Percentiles rank a stretch among this genome's conserved stretches.
Evolutionary conservation across 2,113 vertebrate genomes (phyloP).

Genomic region (Oxyruncus cristatus): DNA sequence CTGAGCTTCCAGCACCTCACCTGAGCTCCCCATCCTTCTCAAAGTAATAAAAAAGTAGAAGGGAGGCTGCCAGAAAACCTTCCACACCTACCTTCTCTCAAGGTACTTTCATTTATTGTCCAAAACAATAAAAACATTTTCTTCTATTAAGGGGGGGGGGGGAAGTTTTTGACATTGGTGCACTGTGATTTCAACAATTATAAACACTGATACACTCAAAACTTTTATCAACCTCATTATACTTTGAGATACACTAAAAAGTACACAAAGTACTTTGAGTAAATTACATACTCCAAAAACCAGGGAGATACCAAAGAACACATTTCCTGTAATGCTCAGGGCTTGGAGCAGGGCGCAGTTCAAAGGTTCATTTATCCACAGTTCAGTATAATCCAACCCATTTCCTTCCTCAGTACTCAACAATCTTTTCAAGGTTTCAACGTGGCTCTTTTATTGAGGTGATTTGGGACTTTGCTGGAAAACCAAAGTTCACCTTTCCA

Average conservation of each 20-base stretch:
- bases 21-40: background rate
- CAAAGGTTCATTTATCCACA: background rate
- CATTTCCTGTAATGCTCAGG: background rate
- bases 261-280: background rate
- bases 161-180: background rate
- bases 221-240: background rate
- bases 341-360: background rate
- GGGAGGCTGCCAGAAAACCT: background rate
- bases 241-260: background rate
- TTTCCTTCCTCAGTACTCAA: background rate
- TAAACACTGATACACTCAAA: background rate
- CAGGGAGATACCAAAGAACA: background rate
- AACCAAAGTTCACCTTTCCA: background rate
- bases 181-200: background rate
- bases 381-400: background rate
- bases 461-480: background rate
- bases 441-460: background rate
- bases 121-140: background rate
- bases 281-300: background rate
- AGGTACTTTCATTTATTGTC: background rate
- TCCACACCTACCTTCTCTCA: background rate
- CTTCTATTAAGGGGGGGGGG: accelerated
- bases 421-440: background rate
- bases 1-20: background rate
- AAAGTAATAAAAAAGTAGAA: background rate